A percentile compares a stretch with the other conserved stretches of the same genome.
These are phyloP conservation scores for Trichechus manatus DNA, from an alignment of 2,113 vertebrate species.

Conservation along the genomic window DNA sequence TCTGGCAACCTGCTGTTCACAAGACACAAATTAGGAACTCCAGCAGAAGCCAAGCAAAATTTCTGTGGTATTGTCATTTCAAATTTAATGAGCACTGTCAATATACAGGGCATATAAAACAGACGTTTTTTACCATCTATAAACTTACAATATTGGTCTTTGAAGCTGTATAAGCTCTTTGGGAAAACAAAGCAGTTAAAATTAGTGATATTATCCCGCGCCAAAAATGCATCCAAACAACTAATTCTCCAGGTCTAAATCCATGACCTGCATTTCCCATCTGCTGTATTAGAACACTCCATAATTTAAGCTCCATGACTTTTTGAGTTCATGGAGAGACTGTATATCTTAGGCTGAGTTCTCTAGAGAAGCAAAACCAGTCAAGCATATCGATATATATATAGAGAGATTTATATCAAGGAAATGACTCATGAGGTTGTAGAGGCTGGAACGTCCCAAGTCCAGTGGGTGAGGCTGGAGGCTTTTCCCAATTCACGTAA, in stretches of 20 bases:
- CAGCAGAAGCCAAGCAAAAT: not conserved
- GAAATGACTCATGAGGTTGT: too few species aligned
- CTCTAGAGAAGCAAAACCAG: too few species aligned
- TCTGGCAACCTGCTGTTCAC: not conserved
- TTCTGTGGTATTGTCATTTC: constrained; percentile 26
- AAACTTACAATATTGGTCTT: not conserved
- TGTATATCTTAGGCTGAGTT: not conserved
- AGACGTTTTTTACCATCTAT: not conserved
- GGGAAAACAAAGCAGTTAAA: not conserved
- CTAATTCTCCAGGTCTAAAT: not conserved
- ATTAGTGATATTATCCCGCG: not conserved
- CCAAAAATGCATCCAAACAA: not conserved
- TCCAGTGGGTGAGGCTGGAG: too few species aligned
- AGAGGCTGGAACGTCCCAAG: too few species aligned
- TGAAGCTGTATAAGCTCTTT: not conserved
- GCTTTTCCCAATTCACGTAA: too few species aligned
- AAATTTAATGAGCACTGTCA: constrained; percentile 8
- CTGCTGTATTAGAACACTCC: not conserved
- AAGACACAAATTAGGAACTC: not conserved
- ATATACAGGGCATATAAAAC: not conserved
- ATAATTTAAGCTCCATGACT: not conserved
- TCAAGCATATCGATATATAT: too few species aligned
- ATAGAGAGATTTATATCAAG: too few species aligned
- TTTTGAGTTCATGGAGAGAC: not conserved
- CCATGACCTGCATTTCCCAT: not conserved